Conservation (phyloP, 2,113 vertebrate species). For the Lepidothrix coronata region DNA sequence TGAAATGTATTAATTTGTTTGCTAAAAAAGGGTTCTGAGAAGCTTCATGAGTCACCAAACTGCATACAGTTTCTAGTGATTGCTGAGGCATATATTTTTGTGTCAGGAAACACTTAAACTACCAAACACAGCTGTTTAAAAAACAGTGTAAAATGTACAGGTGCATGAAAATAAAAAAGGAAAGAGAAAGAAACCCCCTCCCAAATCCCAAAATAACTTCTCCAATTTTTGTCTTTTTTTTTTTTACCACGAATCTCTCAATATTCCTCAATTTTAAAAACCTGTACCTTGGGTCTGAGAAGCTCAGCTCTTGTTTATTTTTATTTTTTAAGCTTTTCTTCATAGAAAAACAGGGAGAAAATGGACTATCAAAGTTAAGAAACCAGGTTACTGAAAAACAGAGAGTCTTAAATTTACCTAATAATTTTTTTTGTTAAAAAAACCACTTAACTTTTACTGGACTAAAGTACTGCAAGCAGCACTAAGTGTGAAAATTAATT, state of each 20-base stretch:
- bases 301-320: not conserved
- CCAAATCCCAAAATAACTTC: fast-evolving
- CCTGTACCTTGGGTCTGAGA: not conserved
- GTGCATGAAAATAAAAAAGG: not conserved
- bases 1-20: not conserved
- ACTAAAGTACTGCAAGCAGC: not conserved
- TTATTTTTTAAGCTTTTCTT: not conserved
- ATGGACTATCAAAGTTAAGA: not conserved
- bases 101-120: not conserved
- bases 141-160: not conserved
- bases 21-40: not conserved
- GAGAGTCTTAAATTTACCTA: not conserved
- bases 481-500: not conserved
- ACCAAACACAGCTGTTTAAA: not conserved
- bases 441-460: not conserved
- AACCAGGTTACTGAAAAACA: not conserved
- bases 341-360: not conserved
- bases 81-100: not conserved
- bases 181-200: fast-evolving
- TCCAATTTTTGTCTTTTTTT: not conserved
- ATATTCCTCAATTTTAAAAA: not conserved
- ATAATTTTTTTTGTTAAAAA: not conserved
- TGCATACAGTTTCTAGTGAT: not conserved
- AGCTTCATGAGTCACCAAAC: not conserved
- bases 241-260: not conserved